Conservation (phyloP, 2,888 invertebrate genomes). For the Folsomia candida region DNA sequence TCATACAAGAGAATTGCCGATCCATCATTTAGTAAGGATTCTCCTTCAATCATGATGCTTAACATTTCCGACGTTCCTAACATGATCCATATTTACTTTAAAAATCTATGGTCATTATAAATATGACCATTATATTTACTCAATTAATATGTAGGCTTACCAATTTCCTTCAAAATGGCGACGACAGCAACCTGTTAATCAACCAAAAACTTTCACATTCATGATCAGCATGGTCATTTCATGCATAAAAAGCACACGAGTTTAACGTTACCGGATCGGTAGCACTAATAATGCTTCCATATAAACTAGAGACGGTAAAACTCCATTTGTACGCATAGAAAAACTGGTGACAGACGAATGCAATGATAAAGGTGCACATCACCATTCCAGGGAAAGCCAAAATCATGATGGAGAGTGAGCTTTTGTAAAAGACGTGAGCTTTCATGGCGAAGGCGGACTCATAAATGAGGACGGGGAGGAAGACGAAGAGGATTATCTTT, state of each 20-base stretch:
- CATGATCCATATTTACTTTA: neutral
- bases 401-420: constrained; percentile 34
- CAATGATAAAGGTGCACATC: constrained; percentile 45
- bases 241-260: too few species aligned
- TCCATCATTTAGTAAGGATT: constrained; percentile 57
- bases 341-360: constrained; percentile 40
- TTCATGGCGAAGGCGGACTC: constrained; percentile 48
- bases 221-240: too few species aligned
- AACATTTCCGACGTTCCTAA: constrained; percentile 52
- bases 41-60: constrained; percentile 56
- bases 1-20: constrained; percentile 49
- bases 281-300: constrained; percentile 56
- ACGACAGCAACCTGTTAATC: constrained; percentile 56
- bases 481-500: constrained; percentile 39
- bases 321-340: constrained; percentile 53
- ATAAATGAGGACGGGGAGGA: constrained; percentile 48
- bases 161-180: constrained; percentile 56
- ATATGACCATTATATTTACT: too few species aligned
- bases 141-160: constrained; percentile 48
- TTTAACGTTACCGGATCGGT: constrained; percentile 56
- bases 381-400: constrained; percentile 49
- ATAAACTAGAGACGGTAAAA: constrained; percentile 54
- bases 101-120: too few species aligned
- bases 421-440: constrained; percentile 42
- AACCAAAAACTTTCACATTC: too few species aligned